Base-by-base conservation (phyloP, 1,140 invertebrate species). In the Pinna nobilis region DNA sequence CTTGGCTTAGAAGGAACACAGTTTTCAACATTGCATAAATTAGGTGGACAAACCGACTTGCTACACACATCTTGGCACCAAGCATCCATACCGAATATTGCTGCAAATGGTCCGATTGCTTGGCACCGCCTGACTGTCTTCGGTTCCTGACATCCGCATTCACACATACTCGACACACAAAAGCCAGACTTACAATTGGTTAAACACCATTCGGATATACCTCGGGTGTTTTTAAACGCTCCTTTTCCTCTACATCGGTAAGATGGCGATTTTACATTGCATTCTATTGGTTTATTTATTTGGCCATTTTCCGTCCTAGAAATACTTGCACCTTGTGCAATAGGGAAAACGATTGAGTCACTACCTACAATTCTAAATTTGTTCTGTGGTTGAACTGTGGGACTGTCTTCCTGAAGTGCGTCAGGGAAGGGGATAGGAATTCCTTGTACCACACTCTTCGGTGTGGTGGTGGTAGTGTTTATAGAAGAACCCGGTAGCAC, bases 1-100 rank as follows among this genome's bases (percentile, higher is more conserved):
- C n/a, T n/a, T n/a, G n/a, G n/a, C n/a, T n/a, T n/a, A n/a, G n/a
- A n/a, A n/a, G 53, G 30, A 15, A 57, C 7, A 33, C 70, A 72
- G 18, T 55, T 35, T 39, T 72, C 50, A 2, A 72, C 63, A 60
- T 51, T 72, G 30, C 70, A 72, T 25, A 72, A 11, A 59, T 57
- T 65, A 1, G 61, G 11, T 15, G 70, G 70, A 49, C 70, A 72
- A 1, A 11, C 20, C 15, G 35, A 20, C 6, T 23, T 20, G 7
- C 51, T 13, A 50, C 70, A 72, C 9, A 59, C 47, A 7, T 25
- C 20, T 57, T 25, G 41, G 30, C 70, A 72, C 70, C 70, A 72
- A 20, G 55, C 70, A 37, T 72, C 51, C 70, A 72, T 72, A 33
- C 39, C 51, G 28, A 30, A 15, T n/a, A 72, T 49, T 4, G 49